Base-by-base conservation (phyloP, 2,888 invertebrate genomes). In the Drosophila imparisetae region DNA sequence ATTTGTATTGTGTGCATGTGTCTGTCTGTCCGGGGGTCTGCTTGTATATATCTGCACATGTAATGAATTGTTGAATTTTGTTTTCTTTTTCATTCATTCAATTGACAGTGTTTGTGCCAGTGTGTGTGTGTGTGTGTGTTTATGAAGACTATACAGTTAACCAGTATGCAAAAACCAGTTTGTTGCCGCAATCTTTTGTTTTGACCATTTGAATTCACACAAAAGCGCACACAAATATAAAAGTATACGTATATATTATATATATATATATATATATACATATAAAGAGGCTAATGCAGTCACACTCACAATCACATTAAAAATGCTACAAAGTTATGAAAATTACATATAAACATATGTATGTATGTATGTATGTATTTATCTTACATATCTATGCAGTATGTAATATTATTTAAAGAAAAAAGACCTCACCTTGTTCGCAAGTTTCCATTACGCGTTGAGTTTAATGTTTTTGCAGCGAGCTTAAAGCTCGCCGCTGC, bases 401-500 rank as follows among this genome's bases (percentile, higher is more conserved):
- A n/a, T 24, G 53, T 54, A 11, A 27, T 54, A 38, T 54, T 38
- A 53, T 53, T 32, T 11, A 32, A 21, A 32, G 11, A 42, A 15
- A 55, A 57, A 69, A 63, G 54, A 55, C 58, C 91, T 92, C 90
- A 93, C 93, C 93, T 93, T 90, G 92, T 91, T 77, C 93, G 90
- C 88, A 93, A 82, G 88, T 92, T 93, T 86, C 92, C 92, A 91
- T 91, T 93, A 83, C 93, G 92, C 71, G 92, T 92, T 72, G 87
- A 89, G 83, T 93, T 93, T 69, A 91, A 80, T 78, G 91, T 89
- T 88, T 92, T 92, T 66, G 91, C 81, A 71, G 91, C 89, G 79
- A 90, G 86, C 85, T 92, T 93, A 72, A 91, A 90, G 86, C 83
- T 89, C 72, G 81, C 69, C 54, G 77, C 80, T 30, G 75, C 68